Evolutionary conservation across 2,797 vertebrate genomes (phyloP), one percentile per base, ranked within the genome.

Genomic region (Cynopterus sphinx): DNA sequence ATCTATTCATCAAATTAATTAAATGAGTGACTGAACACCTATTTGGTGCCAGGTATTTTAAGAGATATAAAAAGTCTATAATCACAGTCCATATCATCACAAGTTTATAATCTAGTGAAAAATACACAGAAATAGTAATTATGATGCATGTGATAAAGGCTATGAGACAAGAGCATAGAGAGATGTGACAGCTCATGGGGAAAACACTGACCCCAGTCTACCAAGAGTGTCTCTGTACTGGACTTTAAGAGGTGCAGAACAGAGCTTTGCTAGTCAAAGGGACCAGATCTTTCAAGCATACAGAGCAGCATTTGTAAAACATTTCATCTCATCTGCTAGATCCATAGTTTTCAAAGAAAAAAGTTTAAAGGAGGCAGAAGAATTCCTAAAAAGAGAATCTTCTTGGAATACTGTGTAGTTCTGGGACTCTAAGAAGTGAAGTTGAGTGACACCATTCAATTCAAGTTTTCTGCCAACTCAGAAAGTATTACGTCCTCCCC

Each of bases 221-320:
- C 19, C 26, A 5, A 0, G 24, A 88, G 6, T 4, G 3, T 16
- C 4, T 13, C 65, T 26, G 36, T 4, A 1, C 1, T 6, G 22
- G 53, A 36, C 11, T 59, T 4, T 16, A 26, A 71, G 82, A 26
- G 26, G 4, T 46, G 6, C 15, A n/a, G 21, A 68, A 31, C 0
- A 46, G 65, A 36, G 22, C 2, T 79, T 43, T 70, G 1, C 57
- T 26, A 21, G 16, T 59, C 49, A 33, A 26, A 71, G 55, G 61
- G 39, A 33, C 4, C 8, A 11, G n/a, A 3, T 88, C 17, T 77
- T 87, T 43, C 22, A 24, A 43, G 24, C 16, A 74, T 39, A 87
- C 55, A 17, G 5, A 67, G 33, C 6, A 31, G 24, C n/a, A 22
- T n/a, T 33, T 55, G 28, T 3, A 6, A n/a, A 88, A 43, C 12